These are phyloP conservation scores for Agrilus biguttatus DNA, from an alignment of 2,888 invertebrate genomes.

Conservation along the genomic window DNA sequence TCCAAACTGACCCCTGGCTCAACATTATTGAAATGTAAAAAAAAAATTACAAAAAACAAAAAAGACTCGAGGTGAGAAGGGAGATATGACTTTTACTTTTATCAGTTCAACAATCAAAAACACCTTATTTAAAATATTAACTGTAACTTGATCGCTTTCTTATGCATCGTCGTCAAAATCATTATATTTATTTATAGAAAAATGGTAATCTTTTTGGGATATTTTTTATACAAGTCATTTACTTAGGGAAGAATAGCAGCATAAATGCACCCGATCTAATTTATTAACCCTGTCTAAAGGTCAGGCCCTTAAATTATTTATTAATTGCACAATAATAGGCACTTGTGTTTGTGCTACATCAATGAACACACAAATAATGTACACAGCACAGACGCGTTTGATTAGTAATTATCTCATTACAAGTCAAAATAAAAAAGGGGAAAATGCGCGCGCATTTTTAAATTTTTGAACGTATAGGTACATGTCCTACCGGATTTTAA, in stretches of 20 bases:
- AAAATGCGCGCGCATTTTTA: not conserved
- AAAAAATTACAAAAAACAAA: not conserved
- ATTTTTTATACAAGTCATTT: not conserved
- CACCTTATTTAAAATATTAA: slow-evolving; percentile 16
- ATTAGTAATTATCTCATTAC: not conserved
- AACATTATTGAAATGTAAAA: not conserved
- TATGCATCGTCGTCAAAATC: slow-evolving; percentile 11
- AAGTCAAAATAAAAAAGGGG: not conserved
- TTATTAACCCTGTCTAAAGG: slow-evolving; percentile 28
- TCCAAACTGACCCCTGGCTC: slow-evolving; percentile 12
- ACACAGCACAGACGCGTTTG: slow-evolving; percentile 1
- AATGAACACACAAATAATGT: slow-evolving; percentile 1
- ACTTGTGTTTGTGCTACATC: slow-evolving; percentile 26
- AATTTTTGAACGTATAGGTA: no score
- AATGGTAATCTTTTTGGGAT: not conserved
- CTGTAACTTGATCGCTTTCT: slow-evolving; percentile 12
- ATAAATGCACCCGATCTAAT: slow-evolving; percentile 16
- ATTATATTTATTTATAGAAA: no score
- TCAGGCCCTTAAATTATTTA: slow-evolving; percentile 26
- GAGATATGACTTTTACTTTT: slow-evolving; percentile 13
- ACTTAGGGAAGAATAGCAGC: slow-evolving; percentile 1
- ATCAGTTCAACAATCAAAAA: slow-evolving; percentile 22
- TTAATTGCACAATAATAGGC: slow-evolving; percentile 34
- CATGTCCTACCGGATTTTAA: no score
- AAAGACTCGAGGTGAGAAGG: not conserved